Base-by-base conservation (phyloP, 2,888 invertebrate genomes). In the Harpagoxenus sublaevis region DNA sequence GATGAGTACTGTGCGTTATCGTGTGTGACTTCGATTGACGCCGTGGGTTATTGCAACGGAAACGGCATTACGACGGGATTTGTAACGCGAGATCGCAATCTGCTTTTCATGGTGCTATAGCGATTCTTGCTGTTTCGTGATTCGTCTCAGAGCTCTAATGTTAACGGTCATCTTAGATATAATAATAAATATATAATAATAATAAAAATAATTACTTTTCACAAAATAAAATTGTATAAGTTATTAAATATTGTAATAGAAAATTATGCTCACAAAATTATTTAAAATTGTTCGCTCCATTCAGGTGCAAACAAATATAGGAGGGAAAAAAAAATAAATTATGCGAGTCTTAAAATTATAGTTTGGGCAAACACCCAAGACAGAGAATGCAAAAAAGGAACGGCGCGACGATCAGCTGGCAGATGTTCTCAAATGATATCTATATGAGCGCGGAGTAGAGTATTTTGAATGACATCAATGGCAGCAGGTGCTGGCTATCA, bases 391-490 rank as follows among this genome's bases (percentile, higher is more conserved):
- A 23, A 10, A 71, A 57, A 45, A 53, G 53, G 51, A 35, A 45
- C 65, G 39, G 60, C 23, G 51, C 15, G 42, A 57, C 39, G 10
- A 18, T 51, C 55, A 51, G 5, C 9, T 53, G 62, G 90, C 90
- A 90, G 89, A 89, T 89, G 90, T 81, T 86, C 66, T 73, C 57
- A 84, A 88, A 68, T 83, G 75, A 84, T 77, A 68, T 83, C 71
- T 73, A 31, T 65, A 82, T 75, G 51, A 86, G 55, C 51, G 78
- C n/a, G n/a, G n/a, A 66, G 45, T 62, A 63, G 39, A 31, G 23
- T 51, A 84, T 62, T 85, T 85, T 84, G 84, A 85, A 35, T 51
- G 68, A 77, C 57, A 51, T 53, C 48, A 53, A 68, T 83, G 65
- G 65, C 31, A 28, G 87, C 89, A 89, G 90, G 82, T 89, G 90